Evolutionary conservation across 2,888 invertebrate genomes (phyloP), one percentile per base, ranked within the genome.

Genomic region (Sinohyriopsis cumingii): DNA sequence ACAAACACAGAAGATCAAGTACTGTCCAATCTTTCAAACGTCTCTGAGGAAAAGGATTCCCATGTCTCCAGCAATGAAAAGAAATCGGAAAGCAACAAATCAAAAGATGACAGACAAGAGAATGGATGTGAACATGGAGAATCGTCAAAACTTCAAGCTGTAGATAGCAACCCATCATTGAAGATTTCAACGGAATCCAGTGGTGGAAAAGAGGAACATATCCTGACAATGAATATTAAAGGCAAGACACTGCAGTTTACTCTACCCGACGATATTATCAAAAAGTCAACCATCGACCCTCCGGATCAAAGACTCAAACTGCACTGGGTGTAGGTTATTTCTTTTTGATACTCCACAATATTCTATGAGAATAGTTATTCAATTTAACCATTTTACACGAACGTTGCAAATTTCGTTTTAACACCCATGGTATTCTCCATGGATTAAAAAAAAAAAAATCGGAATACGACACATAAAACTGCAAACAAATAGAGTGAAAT

Each of bases 251-350:
- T 77, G 64, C 59, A 60, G 20, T 75, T 75, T 55, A 59, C 61
- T 20, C 45, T 66, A 22, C 66, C 70, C 20, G 55, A 68, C 20
- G 69, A 71, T 9, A 69, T 18, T 18, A 15, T 75, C 7, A 65
- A 62, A 7, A 68, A 64, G 12, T 65, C 71, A n/a, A 74, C 73
- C 5, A 67, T 82, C 9, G 88, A 88, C 63, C 87, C 85, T 5
- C 87, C 88, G 7, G 69, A 76, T 22, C 80, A 87, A 67, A 67
- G 86, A 60, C 80, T 88, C 12, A 80, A 84, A 63, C 75, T 88
- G 54, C 84, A 86, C 54, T 88, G 88, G 88, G 82, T 88, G 88
- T 88, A 82, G 77, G 86, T 81, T 33, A 24, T 63, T 24, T 22
- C 19, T 12, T 45, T 45, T 45, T 45, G 1, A 45, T 12, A 15